Conservation (phyloP, 2,888 invertebrate species). For the Seira sanloemensis region DNA sequence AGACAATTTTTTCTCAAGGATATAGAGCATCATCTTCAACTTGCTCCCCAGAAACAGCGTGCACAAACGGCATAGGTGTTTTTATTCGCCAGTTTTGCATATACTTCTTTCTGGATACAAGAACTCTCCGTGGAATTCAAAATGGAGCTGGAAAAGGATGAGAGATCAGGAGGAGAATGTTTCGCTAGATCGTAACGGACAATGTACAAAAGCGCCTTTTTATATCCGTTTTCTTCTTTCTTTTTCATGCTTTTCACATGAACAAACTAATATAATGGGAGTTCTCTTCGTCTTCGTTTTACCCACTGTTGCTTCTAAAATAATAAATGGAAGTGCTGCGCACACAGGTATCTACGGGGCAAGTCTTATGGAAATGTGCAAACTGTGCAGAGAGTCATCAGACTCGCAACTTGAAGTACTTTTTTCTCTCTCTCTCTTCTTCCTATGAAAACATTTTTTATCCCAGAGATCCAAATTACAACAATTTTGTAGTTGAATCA, state of each 20-base stretch:
- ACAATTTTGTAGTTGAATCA: too few species aligned
- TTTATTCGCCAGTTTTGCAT: constrained; percentile 33
- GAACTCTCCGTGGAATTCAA: constrained; percentile 54
- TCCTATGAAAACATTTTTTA: neutral
- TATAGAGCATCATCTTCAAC: neutral
- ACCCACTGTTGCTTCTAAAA: constrained; percentile 57
- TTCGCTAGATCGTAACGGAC: constrained; percentile 62
- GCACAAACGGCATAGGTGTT: neutral
- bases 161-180: constrained; percentile 59
- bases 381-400: too few species aligned
- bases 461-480: too few species aligned
- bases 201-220: constrained; percentile 43
- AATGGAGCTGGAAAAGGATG: constrained; percentile 33
- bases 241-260: constrained; percentile 56
- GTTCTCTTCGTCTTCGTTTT: constrained; percentile 39
- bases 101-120: constrained; percentile 43
- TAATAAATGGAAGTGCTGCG: too few species aligned
- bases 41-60: neutral
- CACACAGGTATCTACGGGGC: neutral
- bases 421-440: too few species aligned
- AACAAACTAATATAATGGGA: constrained; percentile 52
- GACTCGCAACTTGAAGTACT: too few species aligned
- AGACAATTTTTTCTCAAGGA: neutral
- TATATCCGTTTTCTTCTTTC: constrained; percentile 36
- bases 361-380: too few species aligned